A percentile compares a stretch with the other conserved stretches of the same genome.
phyloP scores from a whole-genome alignment of 2,113 vertebrate genomes.

The pig (Sus scrofa) region T2T-Sscrofa CM000820.6:124164001-124164500 shows the following conservation, averaged over 20 bases:
- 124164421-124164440: not conserved
- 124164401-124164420: not conserved
- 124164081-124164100: not conserved
- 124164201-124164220: not conserved
- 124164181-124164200: not conserved
- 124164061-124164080: not conserved
- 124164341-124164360: not conserved
- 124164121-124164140: not conserved
- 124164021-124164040: not conserved
- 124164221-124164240: not conserved
- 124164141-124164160: not conserved
- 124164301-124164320: not conserved
- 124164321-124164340: not conserved
- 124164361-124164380: not conserved
- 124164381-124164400: not conserved
- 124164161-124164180: not conserved
- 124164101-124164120: not conserved
- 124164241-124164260: not conserved
- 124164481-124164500: not conserved
- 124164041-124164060: not conserved
- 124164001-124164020: not conserved
- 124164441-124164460: not conserved
- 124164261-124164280: not conserved
- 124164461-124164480: conserved; percentile 41
- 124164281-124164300: not conserved